Base-by-base conservation (phyloP, 2,888 invertebrate genomes). In the Neoscelio sp. region DNA sequence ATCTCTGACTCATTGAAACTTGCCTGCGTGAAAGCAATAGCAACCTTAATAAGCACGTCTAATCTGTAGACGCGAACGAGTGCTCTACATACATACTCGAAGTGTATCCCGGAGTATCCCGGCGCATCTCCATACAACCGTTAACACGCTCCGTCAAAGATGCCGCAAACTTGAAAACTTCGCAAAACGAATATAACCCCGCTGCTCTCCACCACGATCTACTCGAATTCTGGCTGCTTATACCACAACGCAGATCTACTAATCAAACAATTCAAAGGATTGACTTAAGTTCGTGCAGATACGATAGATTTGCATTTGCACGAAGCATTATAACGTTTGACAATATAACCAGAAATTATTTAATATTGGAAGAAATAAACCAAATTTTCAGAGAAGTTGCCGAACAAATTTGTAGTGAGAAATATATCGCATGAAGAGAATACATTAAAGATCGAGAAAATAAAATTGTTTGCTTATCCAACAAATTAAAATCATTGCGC, bases 1-100 rank as follows among this genome's bases (percentile, higher is more conserved):
- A 87, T 87, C 86, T 86, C 86, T 65, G 86, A 86, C 86, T 87
- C 87, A 84, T 87, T 87, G 86, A 87, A 87, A 87, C 84, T 87
- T 86, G 74, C 82, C 84, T 82, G 81, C 78, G 83, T 79, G 84
- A 87, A 85, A 84, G 85, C 86, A 82, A 82, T 84, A 83, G 82
- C 83, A 78, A 78, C 82, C 82, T 84, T 83, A 85, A 84, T 86
- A 87, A 86, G 85, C 82, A 78, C 80, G 82, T 65, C 83, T 87
- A 87, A 87, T 87, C 86, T 85, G 82, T 75, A 80, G 80, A 81
- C 81, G 82, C 54, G 71, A 77, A 62, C 65, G 68, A 79, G 79
- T 75, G 75, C 65, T 78, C 54, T 67, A 58, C 60, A 78, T 67
- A 71, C 71, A 78, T 54, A 52, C 60, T 65, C 46, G 54, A 70